These are phyloP conservation scores for Nymphalis urticae DNA, from an alignment of 2,888 invertebrate genomes.

Conservation along the genomic window DNA sequence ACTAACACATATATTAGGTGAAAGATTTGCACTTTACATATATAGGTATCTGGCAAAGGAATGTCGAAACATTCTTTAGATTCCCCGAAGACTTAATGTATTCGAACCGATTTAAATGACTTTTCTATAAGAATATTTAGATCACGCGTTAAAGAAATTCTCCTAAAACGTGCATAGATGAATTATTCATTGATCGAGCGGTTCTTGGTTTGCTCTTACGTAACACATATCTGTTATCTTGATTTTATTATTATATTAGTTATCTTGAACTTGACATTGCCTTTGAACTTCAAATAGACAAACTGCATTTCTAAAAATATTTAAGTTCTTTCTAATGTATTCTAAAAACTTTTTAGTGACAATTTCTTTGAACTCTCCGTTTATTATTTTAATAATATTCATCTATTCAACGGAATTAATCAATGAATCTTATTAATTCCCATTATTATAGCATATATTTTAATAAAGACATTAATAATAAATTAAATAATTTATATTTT, in stretches of 20 bases:
- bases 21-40: constrained; percentile 13
- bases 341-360: background rate
- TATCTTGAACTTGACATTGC: constrained; percentile 30
- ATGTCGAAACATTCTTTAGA: constrained; percentile 15
- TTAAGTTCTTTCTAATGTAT: background rate
- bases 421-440: too few species aligned
- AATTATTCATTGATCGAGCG: constrained; percentile 20
- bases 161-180: constrained; percentile 12
- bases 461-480: too few species aligned
- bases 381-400: too few species aligned
- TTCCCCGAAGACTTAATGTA: constrained; percentile 7
- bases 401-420: too few species aligned
- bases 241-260: constrained; percentile 19
- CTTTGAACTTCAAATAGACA: background rate
- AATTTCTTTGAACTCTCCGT: background rate
- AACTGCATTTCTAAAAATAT: background rate
- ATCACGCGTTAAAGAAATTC: constrained; percentile 21
- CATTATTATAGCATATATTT: too few species aligned
- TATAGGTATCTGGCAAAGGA: constrained; percentile 8
- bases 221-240: constrained; percentile 19
- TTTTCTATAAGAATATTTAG: constrained; percentile 16
- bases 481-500: too few species aligned
- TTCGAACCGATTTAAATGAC: background rate
- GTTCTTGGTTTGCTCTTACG: constrained; percentile 6
- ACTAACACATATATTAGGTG: constrained; percentile 1